Percentiles rank a stretch among this genome's conserved stretches.
Evolutionary conservation across 2,797 vertebrate genomes (phyloP).

Genomic region (Chelidonichthys spinosus): DNA sequence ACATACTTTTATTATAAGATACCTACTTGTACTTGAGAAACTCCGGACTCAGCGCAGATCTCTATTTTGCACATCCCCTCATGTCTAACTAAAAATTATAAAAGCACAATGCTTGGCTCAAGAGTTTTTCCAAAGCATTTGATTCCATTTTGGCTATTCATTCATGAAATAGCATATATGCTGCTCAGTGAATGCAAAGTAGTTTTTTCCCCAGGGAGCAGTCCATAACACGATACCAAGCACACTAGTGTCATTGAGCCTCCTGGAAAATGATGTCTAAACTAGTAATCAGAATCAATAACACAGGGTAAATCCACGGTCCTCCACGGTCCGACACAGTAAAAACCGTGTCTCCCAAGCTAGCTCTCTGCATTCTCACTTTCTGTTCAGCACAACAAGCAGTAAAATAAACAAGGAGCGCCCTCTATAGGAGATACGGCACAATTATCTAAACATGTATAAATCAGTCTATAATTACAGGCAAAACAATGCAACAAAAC

Average conservation of each 20-base stretch:
- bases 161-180: constrained; percentile 25
- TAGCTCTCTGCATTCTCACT: too few relatives aligned
- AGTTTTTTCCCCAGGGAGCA: not conserved
- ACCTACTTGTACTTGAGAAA: constrained; percentile 3
- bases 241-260: not conserved
- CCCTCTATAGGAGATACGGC: too few relatives aligned
- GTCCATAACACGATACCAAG: not conserved
- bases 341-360: too few relatives aligned
- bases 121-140: constrained; percentile 31
- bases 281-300: not conserved
- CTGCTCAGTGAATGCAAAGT: constrained; percentile 22
- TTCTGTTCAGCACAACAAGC: too few relatives aligned
- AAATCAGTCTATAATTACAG: too few relatives aligned
- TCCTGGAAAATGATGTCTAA: constrained; percentile 9
- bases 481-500: too few relatives aligned
- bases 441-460: too few relatives aligned
- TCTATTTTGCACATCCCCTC: constrained; percentile 18
- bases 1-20: not conserved
- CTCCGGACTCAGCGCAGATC: not conserved
- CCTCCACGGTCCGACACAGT: too few relatives aligned
- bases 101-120: constrained; percentile 34
- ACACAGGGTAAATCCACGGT: too few relatives aligned
- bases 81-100: constrained; percentile 20
- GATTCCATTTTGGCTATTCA: constrained; percentile 25
- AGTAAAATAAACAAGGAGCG: too few relatives aligned